Percentiles rank a stretch among this genome's conserved stretches.
phyloP scores from a whole-genome alignment of 30 jellyfish, hydroid and myxozoan species.

The Aurelia aurita complex sp. Pacific region DNA sequence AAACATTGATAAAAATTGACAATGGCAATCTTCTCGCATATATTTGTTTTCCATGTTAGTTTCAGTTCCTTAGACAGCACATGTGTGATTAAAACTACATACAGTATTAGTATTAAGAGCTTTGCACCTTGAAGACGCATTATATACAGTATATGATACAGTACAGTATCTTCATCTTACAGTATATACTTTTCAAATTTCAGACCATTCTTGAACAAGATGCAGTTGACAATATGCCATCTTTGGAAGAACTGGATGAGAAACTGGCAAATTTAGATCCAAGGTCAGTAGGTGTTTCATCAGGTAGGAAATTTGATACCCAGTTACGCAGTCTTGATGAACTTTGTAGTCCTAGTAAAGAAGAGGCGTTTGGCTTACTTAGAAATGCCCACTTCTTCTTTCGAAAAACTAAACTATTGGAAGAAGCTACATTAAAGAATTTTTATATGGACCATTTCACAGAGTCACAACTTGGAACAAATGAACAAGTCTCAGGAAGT shows the following conservation, averaged over 20 bases:
- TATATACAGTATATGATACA: too few relatives aligned
- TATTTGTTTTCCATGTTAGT: too few relatives aligned
- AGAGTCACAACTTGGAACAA: neutral
- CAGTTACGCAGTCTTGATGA: constrained; percentile 54
- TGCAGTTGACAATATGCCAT: neutral
- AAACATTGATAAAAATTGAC: too few relatives aligned
- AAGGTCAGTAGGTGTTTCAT: constrained; percentile 66
- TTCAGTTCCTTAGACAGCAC: too few relatives aligned
- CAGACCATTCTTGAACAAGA: neutral
- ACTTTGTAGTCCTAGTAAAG: constrained; percentile 59
- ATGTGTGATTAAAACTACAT: too few relatives aligned
- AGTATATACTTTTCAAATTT: too few relatives aligned
- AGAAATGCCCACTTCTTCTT: constrained; percentile 31
- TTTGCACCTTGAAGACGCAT: too few relatives aligned
- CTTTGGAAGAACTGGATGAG: constrained; percentile 48
- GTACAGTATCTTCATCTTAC: too few relatives aligned
- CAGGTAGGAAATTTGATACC: constrained; percentile 77
- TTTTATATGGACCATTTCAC: neutral
- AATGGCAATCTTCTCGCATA: too few relatives aligned
- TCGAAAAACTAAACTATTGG: constrained; percentile 14
- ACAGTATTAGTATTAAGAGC: too few relatives aligned
- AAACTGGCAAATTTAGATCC: constrained; percentile 45
- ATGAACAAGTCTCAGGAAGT: neutral
- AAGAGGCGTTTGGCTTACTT: constrained; percentile 48
- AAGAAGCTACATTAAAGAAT: neutral